A percentile compares a stretch with the other conserved stretches of the same genome.
Conservation (phyloP, 2,888 invertebrate genomes). For the Ceratothoa steindachneri region DNA sequence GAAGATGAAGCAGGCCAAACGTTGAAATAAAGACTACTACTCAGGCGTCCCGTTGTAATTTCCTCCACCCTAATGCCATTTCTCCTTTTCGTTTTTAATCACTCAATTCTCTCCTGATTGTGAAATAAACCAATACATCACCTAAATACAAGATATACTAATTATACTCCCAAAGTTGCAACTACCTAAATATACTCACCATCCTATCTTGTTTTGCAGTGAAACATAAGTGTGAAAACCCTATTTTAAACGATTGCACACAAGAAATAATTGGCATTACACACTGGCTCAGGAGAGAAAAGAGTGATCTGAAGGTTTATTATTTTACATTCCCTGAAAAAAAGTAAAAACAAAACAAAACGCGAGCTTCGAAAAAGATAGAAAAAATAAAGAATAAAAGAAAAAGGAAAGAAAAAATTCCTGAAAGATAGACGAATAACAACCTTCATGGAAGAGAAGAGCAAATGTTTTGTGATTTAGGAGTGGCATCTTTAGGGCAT, state of each 20-base stretch:
- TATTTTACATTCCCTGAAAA: constrained; percentile 17
- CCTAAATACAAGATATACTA: background rate
- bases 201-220: background rate
- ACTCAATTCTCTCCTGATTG: constrained; percentile 6
- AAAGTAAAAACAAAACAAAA: background rate
- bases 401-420: background rate
- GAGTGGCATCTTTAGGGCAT: background rate
- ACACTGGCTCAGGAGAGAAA: background rate
- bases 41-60: background rate
- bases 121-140: constrained; percentile 1
- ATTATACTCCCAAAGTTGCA: background rate
- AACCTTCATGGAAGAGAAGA: constrained; percentile 10
- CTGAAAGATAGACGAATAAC: background rate
- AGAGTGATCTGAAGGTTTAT: background rate
- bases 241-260: background rate
- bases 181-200: background rate
- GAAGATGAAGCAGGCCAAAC: background rate
- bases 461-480: background rate
- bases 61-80: background rate
- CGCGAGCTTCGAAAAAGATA: background rate
- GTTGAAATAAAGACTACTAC: background rate
- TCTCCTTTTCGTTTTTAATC: background rate
- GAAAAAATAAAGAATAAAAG: background rate
- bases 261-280: background rate
- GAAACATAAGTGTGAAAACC: background rate